These are phyloP conservation scores for Nyctibius grandis DNA, from an alignment of 2,797 vertebrate genomes.

Conservation along the genomic window DNA sequence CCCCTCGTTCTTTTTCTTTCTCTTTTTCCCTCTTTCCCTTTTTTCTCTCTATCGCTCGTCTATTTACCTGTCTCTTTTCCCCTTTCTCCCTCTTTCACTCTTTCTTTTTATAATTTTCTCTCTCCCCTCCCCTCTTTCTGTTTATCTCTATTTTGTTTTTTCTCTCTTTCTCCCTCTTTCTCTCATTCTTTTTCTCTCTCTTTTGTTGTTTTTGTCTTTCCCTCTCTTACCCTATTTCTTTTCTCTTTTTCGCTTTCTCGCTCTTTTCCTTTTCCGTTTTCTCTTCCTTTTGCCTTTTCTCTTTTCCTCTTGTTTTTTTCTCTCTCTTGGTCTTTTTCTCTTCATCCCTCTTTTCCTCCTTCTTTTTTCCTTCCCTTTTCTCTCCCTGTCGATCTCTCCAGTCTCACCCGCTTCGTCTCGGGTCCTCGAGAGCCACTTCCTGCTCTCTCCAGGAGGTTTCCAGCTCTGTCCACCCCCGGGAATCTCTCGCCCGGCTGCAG, in stretches of 20 bases:
- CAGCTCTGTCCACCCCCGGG: neutral
- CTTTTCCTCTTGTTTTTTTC: neutral
- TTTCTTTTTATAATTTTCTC: neutral
- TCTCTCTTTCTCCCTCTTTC: neutral
- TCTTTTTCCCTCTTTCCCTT: neutral
- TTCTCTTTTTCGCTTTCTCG: no score
- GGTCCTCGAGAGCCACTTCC: neutral
- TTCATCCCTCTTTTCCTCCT: neutral
- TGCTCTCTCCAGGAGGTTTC: neutral
- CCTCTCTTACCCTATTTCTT: neutral
- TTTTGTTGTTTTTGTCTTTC: neutral
- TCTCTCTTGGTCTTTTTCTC: no score
- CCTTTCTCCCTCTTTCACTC: neutral
- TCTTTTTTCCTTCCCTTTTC: no score
- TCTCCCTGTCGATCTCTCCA: neutral
- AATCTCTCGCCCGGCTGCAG: neutral
- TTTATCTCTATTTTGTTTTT: no score
- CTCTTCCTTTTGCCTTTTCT: neutral
- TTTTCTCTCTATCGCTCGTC: no score
- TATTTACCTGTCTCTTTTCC: neutral
- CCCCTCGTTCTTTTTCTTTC: neutral
- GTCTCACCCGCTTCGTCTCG: neutral
- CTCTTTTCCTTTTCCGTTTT: neutral
- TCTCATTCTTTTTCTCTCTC: neutral
- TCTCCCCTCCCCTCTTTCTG: fast-evolving